A percentile compares a stretch with the other conserved stretches of the same genome.
phyloP scores from a whole-genome alignment of 2,113 vertebrate species.

The Acrocephalus arundinaceus region DNA sequence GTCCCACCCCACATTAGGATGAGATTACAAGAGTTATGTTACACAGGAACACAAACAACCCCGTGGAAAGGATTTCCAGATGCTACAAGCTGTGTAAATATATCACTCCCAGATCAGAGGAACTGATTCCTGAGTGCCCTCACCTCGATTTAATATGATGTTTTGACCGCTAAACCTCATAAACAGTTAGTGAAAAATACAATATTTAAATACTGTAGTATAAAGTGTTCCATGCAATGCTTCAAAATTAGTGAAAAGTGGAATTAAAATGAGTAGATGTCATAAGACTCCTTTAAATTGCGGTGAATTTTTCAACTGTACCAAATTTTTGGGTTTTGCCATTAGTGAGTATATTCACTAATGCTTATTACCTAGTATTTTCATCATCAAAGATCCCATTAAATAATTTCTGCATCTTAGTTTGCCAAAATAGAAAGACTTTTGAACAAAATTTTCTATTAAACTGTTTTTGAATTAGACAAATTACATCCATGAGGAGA shows the following conservation, averaged over 20 bases:
- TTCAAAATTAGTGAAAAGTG: neutral
- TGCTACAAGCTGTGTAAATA: neutral
- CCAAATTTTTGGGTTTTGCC: neutral
- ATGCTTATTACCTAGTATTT: neutral
- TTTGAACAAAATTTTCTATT: neutral
- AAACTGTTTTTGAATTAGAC: neutral
- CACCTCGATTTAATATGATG: neutral
- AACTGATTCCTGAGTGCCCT: neutral
- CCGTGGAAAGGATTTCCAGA: neutral
- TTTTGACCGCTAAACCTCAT: neutral
- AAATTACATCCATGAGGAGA: neutral
- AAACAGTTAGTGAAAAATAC: neutral
- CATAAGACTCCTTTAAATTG: neutral
- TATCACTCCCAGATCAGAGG: neutral
- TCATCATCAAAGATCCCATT: constrained; percentile 11
- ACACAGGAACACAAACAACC: neutral
- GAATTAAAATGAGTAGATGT: neutral
- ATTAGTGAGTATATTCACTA: neutral
- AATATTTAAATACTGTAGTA: neutral
- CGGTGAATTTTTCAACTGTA: neutral
- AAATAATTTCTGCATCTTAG: neutral
- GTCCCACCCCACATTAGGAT: neutral
- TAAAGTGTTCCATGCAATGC: fast-evolving
- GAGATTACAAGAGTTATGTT: neutral
- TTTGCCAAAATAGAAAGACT: constrained; percentile 9